These are phyloP conservation scores for Hydractinia echinata DNA, from an alignment of 30 jellyfish, hydroid and myxozoan genomes.

Conservation along the genomic window DNA sequence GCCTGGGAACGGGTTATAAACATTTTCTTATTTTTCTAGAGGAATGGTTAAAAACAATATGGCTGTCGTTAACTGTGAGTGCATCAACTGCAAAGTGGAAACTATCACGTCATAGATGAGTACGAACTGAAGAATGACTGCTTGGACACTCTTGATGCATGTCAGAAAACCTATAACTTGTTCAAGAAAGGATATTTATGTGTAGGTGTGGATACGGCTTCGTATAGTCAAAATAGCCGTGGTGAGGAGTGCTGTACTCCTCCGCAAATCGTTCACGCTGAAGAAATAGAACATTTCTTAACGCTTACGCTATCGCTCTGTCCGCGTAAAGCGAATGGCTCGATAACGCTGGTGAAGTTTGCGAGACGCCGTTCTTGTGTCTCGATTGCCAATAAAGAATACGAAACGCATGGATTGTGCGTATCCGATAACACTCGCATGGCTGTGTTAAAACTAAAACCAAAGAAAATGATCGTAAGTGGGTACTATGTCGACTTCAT, in stretches of 20 bases:
- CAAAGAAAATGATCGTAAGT: not conserved
- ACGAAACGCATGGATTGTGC: not conserved
- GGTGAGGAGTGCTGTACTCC: not conserved
- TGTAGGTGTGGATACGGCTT: not conserved
- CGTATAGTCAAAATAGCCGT: not conserved
- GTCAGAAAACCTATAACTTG: not conserved
- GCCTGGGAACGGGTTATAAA: no score
- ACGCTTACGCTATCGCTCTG: not conserved
- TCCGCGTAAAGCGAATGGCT: not conserved
- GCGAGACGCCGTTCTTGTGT: constrained; percentile 7
- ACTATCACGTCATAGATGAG: not conserved
- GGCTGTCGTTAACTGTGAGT: not conserved
- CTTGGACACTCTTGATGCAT: not conserved
- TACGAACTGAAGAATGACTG: not conserved
- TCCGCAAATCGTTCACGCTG: not conserved
- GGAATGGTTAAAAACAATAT: no score
- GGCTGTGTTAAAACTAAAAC: constrained; percentile 1
- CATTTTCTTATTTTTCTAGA: no score
- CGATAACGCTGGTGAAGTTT: not conserved
- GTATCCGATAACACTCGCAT: not conserved
- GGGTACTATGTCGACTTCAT: not conserved
- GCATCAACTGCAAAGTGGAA: not conserved
- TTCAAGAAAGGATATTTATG: constrained; percentile 6
- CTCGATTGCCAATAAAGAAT: not conserved
- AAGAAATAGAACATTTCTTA: not conserved